Evolutionary conservation across 2,888 invertebrate genomes (phyloP).

Genomic region (Fragum whitleyi): DNA sequence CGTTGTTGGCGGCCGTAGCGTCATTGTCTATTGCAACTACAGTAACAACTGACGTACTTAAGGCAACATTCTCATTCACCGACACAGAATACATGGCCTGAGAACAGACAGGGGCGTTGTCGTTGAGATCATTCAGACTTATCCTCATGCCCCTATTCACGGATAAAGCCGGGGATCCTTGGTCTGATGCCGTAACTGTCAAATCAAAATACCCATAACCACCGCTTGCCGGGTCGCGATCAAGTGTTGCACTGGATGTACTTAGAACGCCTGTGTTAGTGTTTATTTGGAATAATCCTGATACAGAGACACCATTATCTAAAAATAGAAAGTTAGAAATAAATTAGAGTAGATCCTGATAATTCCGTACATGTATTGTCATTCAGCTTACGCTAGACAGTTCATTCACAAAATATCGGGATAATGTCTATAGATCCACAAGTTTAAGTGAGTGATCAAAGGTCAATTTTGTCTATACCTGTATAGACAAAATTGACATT

Average conservation of each 20-base stretch:
- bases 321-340: constrained; percentile 44
- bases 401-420: too few relatives aligned
- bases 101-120: constrained; percentile 69
- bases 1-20: constrained; percentile 66
- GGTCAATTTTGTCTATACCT: too few relatives aligned
- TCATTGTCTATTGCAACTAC: constrained; percentile 66
- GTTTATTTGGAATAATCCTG: constrained; percentile 69
- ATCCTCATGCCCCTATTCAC: constrained; percentile 66
- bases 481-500: too few relatives aligned
- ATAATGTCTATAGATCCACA: too few relatives aligned
- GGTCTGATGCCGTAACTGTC: constrained; percentile 73
- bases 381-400: too few relatives aligned
- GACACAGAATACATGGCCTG: constrained; percentile 52
- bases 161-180: constrained; percentile 66
- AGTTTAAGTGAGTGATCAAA: too few relatives aligned
- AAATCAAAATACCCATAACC: constrained; percentile 66
- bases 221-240: constrained; percentile 73
- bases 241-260: constrained; percentile 56
- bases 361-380: too few relatives aligned
- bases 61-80: constrained; percentile 67
- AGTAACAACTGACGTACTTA: constrained; percentile 39
- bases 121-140: constrained; percentile 69
- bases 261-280: constrained; percentile 60
- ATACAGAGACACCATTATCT: constrained; percentile 61
- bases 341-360: neutral